These are phyloP conservation scores for Apodemus agrarius DNA, from an alignment of 2,797 vertebrate genomes.

Conservation along the genomic window DNA sequence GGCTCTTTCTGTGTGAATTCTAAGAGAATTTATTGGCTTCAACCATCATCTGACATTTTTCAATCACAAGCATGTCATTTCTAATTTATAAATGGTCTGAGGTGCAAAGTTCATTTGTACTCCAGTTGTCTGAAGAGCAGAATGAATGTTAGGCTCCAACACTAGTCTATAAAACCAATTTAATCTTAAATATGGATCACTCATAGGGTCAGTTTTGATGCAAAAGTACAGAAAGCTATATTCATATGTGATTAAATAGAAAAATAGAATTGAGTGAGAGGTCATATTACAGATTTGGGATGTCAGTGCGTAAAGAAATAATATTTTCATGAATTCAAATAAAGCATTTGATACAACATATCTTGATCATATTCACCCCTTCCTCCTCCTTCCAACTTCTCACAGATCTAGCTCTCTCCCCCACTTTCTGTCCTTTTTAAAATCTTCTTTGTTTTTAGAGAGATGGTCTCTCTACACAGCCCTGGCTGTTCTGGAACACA, in stretches of 20 bases:
- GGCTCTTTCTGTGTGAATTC: background rate
- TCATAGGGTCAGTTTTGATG: slow-evolving; percentile 15
- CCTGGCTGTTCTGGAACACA: background rate
- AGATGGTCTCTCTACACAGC: background rate
- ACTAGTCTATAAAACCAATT: slow-evolving; percentile 39
- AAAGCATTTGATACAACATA: background rate
- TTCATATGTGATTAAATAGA: background rate
- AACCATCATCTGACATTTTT: slow-evolving; percentile 42
- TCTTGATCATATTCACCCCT: background rate
- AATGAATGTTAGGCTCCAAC: slow-evolving; percentile 25
- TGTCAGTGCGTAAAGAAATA: slow-evolving; percentile 47
- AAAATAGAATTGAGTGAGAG: background rate
- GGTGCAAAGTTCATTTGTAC: slow-evolving; percentile 54
- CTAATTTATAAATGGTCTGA: slow-evolving; percentile 53
- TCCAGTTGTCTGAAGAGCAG: slow-evolving; percentile 28
- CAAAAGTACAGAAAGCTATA: slow-evolving; percentile 35
- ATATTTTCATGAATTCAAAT: background rate
- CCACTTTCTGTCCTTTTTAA: background rate
- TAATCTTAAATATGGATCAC: slow-evolving; percentile 36
- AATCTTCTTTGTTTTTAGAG: background rate
- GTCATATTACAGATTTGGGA: slow-evolving; percentile 31
- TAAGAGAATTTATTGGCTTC: slow-evolving; percentile 34
- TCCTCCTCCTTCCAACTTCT: background rate
- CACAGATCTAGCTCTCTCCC: background rate
- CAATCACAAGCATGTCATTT: slow-evolving; percentile 16